Conservation (phyloP, 2,797 vertebrate genomes). For the Cynopterus sphinx region DNA sequence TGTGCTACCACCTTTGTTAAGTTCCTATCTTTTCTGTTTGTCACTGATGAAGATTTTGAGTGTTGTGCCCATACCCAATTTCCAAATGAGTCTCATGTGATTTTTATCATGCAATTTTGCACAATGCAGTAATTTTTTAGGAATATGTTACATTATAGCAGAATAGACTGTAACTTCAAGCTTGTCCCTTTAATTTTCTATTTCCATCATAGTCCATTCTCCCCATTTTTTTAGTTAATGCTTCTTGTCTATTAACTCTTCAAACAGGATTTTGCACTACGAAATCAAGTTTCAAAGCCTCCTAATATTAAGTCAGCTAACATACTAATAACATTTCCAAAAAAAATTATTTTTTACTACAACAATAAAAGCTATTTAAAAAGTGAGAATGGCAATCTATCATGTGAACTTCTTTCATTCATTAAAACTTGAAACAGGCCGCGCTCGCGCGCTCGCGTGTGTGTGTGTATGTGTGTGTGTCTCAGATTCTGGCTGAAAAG, state of each 20-base stretch:
- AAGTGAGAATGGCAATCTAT: constrained; percentile 1
- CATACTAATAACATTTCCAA: not conserved
- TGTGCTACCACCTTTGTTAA: not conserved
- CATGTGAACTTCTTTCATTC: not conserved
- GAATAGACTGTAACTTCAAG: not conserved
- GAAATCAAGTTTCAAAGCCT: constrained; percentile 28
- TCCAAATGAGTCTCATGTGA: not conserved
- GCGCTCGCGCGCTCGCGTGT: too few species aligned
- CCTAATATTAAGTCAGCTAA: not conserved
- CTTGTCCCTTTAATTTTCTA: not conserved
- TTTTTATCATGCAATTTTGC: not conserved
- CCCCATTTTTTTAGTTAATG: not conserved
- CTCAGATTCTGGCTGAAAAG: not conserved
- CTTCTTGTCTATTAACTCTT: not conserved
- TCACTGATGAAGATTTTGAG: not conserved
- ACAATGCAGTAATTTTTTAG: not conserved
- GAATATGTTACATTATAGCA: not conserved
- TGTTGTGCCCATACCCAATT: not conserved
- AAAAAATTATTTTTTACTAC: not conserved
- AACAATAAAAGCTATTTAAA: constrained; percentile 52
- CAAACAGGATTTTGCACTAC: not conserved
- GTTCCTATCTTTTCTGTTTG: not conserved
- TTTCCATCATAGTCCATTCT: not conserved
- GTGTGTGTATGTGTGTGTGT: not conserved
- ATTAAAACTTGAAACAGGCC: constrained; percentile 14